Evolutionary conservation across 2,113 vertebrate genomes (phyloP).

Genomic region (Myotis davidii): DNA sequence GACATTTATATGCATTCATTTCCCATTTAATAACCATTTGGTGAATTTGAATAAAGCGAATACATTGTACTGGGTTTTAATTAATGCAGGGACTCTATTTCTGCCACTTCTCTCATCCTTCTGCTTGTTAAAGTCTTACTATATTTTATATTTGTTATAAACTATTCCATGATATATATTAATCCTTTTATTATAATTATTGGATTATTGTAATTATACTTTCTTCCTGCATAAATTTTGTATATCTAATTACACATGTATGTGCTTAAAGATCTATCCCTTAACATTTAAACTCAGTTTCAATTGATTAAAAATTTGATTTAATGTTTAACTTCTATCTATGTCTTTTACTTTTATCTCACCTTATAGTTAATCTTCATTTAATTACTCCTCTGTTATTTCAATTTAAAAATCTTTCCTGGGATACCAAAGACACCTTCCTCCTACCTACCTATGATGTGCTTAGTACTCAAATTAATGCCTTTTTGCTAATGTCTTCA

Average conservation of each 20-base stretch:
- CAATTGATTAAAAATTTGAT: not conserved
- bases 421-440: not conserved
- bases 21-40: not conserved
- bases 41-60: not conserved
- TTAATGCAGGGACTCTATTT: not conserved
- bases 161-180: not conserved
- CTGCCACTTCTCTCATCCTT: not conserved
- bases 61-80: not conserved
- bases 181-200: not conserved
- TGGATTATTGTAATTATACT: not conserved
- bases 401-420: not conserved
- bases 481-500: not conserved
- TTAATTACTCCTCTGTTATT: not conserved
- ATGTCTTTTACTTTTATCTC: not conserved
- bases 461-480: not conserved
- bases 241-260: not conserved
- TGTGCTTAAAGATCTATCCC: not conserved
- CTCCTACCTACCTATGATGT: accelerated
- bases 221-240: not conserved
- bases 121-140: not conserved
- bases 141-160: not conserved
- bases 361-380: not conserved
- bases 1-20: not conserved
- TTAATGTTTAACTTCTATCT: not conserved
- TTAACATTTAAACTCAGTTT: constrained; percentile 13